Evolutionary conservation across 2,797 vertebrate genomes (phyloP).

Genomic region (Chromobotia macracanthus): DNA sequence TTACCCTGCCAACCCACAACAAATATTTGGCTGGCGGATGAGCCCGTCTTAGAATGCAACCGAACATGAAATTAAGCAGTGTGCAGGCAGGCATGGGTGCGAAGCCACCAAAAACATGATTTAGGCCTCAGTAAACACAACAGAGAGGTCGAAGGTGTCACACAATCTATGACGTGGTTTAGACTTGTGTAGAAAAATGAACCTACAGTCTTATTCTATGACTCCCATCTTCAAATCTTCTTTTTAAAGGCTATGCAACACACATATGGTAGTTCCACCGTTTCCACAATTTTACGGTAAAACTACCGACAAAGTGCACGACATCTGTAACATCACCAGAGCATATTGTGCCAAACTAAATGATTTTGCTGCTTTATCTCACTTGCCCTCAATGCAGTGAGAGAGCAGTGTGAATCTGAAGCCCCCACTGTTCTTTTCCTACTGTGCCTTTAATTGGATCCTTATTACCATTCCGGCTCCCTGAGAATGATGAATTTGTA

Average conservation of each 20-base stretch:
- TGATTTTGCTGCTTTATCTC: conserved; percentile 21
- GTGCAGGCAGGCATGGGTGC: conserved; percentile 64
- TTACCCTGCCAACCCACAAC: conserved; percentile 72
- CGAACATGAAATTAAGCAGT: conserved; percentile 81
- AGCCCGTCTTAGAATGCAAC: conserved; percentile 76
- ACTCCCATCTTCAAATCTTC: background rate
- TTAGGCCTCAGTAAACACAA: conserved; percentile 53
- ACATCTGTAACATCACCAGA: background rate
- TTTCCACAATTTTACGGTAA: background rate
- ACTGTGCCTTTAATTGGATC: conserved; percentile 85
- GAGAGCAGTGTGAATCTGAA: conserved; percentile 40
- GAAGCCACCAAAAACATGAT: conserved; percentile 51
- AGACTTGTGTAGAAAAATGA: background rate
- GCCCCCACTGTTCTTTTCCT: conserved; percentile 64
- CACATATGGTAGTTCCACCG: too few species aligned
- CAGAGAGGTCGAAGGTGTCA: conserved; percentile 44
- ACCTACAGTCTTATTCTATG: background rate
- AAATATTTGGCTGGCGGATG: conserved; percentile 81
- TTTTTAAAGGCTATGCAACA: background rate
- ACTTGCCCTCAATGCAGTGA: conserved; percentile 47
- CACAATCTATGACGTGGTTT: background rate
- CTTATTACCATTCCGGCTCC: conserved; percentile 80
- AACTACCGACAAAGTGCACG: background rate
- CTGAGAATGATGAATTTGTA: conserved; percentile 82
- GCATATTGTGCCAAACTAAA: conserved; percentile 37